These are phyloP conservation scores for Ellobium chinense DNA, from an alignment of 2,888 invertebrate species.

Conservation along the genomic window DNA sequence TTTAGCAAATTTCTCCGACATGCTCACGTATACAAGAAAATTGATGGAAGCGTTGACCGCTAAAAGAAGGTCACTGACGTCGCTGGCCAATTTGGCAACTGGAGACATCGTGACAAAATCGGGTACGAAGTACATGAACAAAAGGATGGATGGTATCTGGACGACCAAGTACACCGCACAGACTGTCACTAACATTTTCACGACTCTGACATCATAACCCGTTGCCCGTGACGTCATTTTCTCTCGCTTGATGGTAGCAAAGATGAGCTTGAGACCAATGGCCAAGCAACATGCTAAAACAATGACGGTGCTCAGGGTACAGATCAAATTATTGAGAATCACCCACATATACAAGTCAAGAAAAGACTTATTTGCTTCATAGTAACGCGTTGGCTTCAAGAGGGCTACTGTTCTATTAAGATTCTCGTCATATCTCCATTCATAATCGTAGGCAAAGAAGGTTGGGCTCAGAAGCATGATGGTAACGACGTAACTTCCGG, in stretches of 20 bases:
- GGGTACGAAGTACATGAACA: background rate
- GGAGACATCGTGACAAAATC: no score
- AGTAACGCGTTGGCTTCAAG: background rate
- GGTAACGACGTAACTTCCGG: background rate
- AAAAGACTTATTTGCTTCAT: background rate
- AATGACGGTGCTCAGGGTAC: background rate
- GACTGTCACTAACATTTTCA: background rate
- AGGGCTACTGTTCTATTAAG: background rate
- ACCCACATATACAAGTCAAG: background rate
- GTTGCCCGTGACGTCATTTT: no score
- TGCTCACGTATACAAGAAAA: no score
- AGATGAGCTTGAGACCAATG: constrained; percentile 13
- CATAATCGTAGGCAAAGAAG: background rate
- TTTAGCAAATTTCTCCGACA: no score
- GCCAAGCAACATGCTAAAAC: constrained; percentile 19
- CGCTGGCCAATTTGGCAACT: no score
- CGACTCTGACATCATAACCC: background rate
- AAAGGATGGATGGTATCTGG: background rate
- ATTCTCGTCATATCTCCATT: background rate
- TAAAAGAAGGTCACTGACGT: no score
- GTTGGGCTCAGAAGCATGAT: background rate
- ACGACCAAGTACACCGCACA: background rate
- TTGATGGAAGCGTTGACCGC: no score
- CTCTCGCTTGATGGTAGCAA: no score
- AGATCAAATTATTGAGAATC: background rate